These are phyloP conservation scores for Perccottus glenii DNA, from an alignment of 2,113 vertebrate species.

Conservation along the genomic window DNA sequence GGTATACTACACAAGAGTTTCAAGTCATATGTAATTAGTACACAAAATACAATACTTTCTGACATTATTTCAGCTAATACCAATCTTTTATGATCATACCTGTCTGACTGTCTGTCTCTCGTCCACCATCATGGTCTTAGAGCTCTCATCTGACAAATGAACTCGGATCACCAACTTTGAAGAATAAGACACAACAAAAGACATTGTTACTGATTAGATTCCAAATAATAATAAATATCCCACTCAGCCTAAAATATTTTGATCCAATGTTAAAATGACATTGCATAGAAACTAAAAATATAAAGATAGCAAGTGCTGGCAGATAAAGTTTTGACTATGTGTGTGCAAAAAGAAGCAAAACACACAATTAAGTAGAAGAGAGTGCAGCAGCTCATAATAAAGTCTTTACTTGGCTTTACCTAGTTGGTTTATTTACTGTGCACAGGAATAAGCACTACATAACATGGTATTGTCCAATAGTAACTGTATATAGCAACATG, in stretches of 20 bases:
- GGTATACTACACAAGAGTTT: neutral
- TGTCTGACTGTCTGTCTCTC: constrained; percentile 97
- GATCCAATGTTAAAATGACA: too few species aligned
- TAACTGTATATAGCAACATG: neutral
- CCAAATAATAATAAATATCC: too few species aligned
- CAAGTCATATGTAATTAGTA: neutral
- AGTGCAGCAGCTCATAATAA: neutral
- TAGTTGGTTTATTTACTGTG: neutral
- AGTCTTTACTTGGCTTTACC: neutral
- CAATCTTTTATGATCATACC: constrained; percentile 35
- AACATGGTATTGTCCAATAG: neutral
- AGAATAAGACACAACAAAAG: neutral
- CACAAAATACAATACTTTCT: too few species aligned
- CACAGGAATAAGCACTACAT: neutral
- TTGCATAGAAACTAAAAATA: too few species aligned
- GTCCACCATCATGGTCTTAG: constrained; percentile 99
- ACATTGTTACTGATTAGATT: neutral
- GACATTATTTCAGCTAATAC: neutral
- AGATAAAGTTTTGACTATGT: too few species aligned
- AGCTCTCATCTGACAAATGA: constrained; percentile 97
- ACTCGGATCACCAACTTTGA: constrained; percentile 93
- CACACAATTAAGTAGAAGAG: neutral
- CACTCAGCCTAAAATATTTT: too few species aligned
- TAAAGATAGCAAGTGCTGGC: too few species aligned
- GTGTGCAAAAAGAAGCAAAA: too few species aligned